A percentile compares a stretch with the other conserved stretches of the same genome.
These are phyloP conservation scores for Pseudococcus jackbeardsleyi DNA, from an alignment of 2,888 invertebrate species.

Conservation along the genomic window DNA sequence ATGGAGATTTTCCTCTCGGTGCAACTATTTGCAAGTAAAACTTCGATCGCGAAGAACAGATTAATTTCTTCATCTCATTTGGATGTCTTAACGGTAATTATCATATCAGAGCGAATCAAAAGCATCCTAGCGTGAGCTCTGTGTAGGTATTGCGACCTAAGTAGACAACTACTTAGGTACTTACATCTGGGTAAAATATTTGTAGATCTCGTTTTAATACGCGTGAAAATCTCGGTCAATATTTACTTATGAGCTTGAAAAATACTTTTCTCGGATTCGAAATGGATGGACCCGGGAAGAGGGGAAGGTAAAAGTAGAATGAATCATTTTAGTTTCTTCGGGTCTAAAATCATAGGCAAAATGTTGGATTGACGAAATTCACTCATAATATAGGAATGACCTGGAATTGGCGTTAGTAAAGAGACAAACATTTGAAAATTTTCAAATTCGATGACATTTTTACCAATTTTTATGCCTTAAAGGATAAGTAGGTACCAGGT, in stretches of 20 bases:
- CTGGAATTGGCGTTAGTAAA: too few species aligned
- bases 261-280: background rate
- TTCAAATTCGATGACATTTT: too few species aligned
- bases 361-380: too few species aligned
- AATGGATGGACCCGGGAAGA: background rate
- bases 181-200: background rate
- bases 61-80: background rate
- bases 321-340: too few species aligned
- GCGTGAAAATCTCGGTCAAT: constrained; percentile 31
- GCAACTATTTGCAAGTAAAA: constrained; percentile 6
- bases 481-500: too few species aligned
- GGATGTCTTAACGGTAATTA: constrained; percentile 23
- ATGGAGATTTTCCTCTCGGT: background rate
- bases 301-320: too few species aligned
- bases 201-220: background rate
- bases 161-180: background rate
- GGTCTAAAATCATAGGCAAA: too few species aligned
- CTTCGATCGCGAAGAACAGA: background rate
- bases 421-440: too few species aligned
- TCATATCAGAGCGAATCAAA: constrained; percentile 37
- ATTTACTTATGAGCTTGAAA: constrained; percentile 9
- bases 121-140: constrained; percentile 37
- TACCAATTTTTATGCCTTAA: too few species aligned
- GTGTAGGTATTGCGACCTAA: background rate
- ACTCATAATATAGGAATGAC: too few species aligned